Conservation (phyloP, 2,888 invertebrate genomes). For the Protodeltote pygarga region DNA sequence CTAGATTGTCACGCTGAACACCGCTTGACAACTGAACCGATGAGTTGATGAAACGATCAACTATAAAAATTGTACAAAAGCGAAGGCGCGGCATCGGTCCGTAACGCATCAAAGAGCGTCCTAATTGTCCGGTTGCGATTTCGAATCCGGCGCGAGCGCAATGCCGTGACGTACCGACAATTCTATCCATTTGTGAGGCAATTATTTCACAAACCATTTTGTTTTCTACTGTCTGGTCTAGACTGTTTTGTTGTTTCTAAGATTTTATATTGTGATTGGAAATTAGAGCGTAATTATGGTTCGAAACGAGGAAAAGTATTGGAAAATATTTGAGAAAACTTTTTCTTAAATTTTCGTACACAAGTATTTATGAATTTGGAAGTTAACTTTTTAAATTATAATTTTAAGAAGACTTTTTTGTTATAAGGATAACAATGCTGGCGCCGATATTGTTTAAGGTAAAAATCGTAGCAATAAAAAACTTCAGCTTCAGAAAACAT, state of each 20-base stretch:
- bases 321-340: too few relatives aligned
- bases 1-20: neutral
- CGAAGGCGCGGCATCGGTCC: conserved; percentile 49
- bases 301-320: too few relatives aligned
- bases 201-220: conserved; percentile 45
- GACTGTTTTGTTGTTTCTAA: neutral
- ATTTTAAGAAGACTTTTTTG: too few relatives aligned
- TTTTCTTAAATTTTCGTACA: too few relatives aligned
- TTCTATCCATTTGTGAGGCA: conserved; percentile 55
- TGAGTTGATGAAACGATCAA: conserved; percentile 19
- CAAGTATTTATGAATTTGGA: too few relatives aligned
- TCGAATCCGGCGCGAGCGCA: conserved; percentile 70
- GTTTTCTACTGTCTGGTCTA: conserved; percentile 36
- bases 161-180: conserved; percentile 56
- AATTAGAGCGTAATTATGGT: too few relatives aligned
- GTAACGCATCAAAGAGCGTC: conserved; percentile 69
- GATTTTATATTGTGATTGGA: neutral
- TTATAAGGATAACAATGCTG: too few relatives aligned
- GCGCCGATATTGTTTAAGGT: too few relatives aligned
- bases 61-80: conserved; percentile 27
- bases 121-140: conserved; percentile 73
- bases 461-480: neutral
- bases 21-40: neutral
- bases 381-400: too few relatives aligned
- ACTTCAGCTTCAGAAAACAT: neutral